phyloP scores from a whole-genome alignment of 2,113 vertebrate species.

The Plecturocebus donacophilus region DNA sequence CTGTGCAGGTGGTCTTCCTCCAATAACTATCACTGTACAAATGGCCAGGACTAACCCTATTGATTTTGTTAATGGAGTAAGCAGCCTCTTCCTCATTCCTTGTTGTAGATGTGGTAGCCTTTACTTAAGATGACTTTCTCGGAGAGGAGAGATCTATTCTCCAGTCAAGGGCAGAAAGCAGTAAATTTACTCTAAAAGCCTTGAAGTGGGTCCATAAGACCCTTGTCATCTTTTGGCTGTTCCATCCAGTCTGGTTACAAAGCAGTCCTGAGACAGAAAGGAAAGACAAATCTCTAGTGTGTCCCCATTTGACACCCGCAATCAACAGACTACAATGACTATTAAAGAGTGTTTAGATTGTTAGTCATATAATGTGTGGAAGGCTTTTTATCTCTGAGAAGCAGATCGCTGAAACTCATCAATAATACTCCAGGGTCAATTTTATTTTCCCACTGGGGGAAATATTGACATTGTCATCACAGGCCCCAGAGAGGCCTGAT shows the following conservation, averaged over 20 bases:
- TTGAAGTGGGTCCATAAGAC: neutral
- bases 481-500: neutral
- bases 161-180: neutral
- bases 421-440: constrained; percentile 49
- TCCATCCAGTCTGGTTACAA: neutral
- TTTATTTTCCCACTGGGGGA: constrained; percentile 26
- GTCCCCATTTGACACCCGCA: neutral
- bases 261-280: neutral
- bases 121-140: neutral
- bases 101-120: neutral
- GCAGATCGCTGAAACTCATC: constrained; percentile 47
- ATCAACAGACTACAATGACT: neutral
- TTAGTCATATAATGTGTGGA: neutral
- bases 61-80: neutral
- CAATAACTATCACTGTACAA: neutral
- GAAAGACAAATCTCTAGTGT: neutral
- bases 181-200: neutral
- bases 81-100: neutral
- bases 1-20: neutral
- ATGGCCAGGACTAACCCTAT: neutral
- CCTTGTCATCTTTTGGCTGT: neutral
- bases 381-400: constrained; percentile 59
- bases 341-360: neutral
- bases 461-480: neutral
- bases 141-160: neutral